phyloP scores from a whole-genome alignment of 1,140 invertebrate species.

The Lamellibrachia luymesi region DNA sequence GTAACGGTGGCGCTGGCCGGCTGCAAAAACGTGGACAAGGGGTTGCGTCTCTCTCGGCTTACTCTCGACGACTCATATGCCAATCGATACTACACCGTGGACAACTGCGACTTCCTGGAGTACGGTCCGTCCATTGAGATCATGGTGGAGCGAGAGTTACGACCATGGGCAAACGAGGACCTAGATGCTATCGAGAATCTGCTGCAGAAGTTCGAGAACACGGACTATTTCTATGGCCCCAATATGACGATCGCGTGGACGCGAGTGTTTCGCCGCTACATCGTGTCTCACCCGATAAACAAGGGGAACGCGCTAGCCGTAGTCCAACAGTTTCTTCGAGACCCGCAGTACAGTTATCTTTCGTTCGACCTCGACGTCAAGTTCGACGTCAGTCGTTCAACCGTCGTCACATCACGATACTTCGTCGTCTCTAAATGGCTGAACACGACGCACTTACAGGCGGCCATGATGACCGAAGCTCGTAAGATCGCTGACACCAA shows the following conservation, averaged over 20 bases:
- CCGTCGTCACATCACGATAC: conserved; percentile 68
- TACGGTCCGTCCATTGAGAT: neutral
- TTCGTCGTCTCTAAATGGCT: conserved; percentile 35
- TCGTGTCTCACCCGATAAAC: conserved; percentile 65
- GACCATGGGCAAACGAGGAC: neutral
- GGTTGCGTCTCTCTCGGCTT: neutral
- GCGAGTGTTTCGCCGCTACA: conserved; percentile 75
- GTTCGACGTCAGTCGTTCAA: conserved; percentile 73
- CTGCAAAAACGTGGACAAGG: neutral
- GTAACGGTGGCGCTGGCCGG: neutral
- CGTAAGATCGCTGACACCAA: conserved; percentile 32
- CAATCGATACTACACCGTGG: neutral
- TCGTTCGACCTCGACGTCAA: conserved; percentile 75
- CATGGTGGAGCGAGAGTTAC: neutral
- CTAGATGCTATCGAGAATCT: conserved; percentile 1
- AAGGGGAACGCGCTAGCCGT: conserved; percentile 55
- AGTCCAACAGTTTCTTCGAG: conserved; percentile 75
- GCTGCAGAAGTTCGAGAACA: neutral
- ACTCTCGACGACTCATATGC: neutral
- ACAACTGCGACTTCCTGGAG: neutral
- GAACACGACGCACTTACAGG: conserved; percentile 33
- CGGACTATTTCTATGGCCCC: neutral
- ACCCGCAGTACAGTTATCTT: conserved; percentile 60
- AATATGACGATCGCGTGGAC: conserved; percentile 6
- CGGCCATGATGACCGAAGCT: conserved; percentile 38